Conservation (phyloP, 1,140 invertebrate species). For the Hyles euphorbiae region DNA sequence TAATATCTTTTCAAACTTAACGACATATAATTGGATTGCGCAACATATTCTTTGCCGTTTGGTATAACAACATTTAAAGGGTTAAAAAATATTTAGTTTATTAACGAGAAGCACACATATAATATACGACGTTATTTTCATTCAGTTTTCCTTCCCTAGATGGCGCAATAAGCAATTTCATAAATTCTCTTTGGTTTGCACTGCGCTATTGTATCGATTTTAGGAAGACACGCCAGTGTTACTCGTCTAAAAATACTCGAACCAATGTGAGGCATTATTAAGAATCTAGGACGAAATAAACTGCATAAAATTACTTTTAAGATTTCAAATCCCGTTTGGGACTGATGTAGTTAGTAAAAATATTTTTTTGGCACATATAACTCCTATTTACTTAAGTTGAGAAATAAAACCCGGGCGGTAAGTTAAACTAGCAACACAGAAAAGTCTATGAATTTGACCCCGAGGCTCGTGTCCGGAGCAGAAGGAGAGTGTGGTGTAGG, state of each 20-base stretch:
- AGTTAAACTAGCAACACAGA: conserved; percentile 48
- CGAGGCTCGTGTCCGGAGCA: conserved; percentile 71
- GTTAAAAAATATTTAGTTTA: too few species aligned
- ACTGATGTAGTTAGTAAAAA: too few species aligned
- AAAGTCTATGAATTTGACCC: conserved; percentile 74
- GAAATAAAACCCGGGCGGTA: not conserved
- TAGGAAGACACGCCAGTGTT: conserved; percentile 42
- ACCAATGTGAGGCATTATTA: not conserved
- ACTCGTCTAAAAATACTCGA: not conserved
- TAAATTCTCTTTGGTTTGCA: conserved; percentile 59
- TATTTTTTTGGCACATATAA: not conserved
- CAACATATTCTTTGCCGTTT: too few species aligned
- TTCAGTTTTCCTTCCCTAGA: conserved; percentile 25
- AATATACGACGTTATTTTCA: too few species aligned
- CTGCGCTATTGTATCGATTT: conserved; percentile 71
- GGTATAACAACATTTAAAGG: too few species aligned
- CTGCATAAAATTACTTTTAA: too few species aligned
- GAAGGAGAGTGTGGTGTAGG: conserved; percentile 68
- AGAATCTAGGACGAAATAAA: too few species aligned
- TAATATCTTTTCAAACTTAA: too few species aligned
- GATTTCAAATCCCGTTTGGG: too few species aligned
- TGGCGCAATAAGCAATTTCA: conserved; percentile 34
- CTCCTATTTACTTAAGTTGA: not conserved
- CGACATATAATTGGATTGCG: too few species aligned
- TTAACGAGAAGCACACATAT: too few species aligned